A percentile compares a stretch with the other conserved stretches of the same genome.
Conservation (phyloP, 2,888 invertebrate species). For the Dolomedes plantarius region DNA sequence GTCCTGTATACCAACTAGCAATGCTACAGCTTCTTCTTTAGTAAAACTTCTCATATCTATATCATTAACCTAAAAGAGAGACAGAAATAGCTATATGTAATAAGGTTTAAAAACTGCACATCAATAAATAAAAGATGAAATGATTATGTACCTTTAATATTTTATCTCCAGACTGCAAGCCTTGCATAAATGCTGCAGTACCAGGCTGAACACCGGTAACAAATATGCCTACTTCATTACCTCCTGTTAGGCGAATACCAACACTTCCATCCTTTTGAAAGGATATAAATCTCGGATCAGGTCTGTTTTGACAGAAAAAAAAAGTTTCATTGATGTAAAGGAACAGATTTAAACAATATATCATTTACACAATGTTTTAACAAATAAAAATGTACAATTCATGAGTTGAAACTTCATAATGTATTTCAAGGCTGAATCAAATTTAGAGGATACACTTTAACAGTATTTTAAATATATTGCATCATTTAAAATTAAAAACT, state of each 20-base stretch:
- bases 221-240: slow-evolving; percentile 98
- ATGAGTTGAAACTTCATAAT: too few relatives aligned
- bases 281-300: slow-evolving; percentile 92
- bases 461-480: too few relatives aligned
- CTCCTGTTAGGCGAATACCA: slow-evolving; percentile 96
- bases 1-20: slow-evolving; percentile 89
- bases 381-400: too few relatives aligned
- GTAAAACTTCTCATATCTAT: slow-evolving; percentile 98
- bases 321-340: not conserved
- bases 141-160: slow-evolving; percentile 93
- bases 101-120: too few relatives aligned
- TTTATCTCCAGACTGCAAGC: slow-evolving; percentile 96
- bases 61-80: slow-evolving; percentile 84
- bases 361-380: too few relatives aligned
- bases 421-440: too few relatives aligned
- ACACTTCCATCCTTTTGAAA: slow-evolving; percentile 97
- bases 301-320: slow-evolving; percentile 74
- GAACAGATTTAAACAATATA: not conserved
- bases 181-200: slow-evolving; percentile 95
- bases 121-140: too few relatives aligned
- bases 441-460: too few relatives aligned
- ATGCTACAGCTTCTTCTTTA: slow-evolving; percentile 96
- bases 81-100: not conserved
- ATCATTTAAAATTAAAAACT: too few relatives aligned
- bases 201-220: slow-evolving; percentile 98